Evolutionary conservation across 2,113 vertebrate species (phyloP), one percentile per base, ranked within the genome.

Genomic region (Oncorhynchus masou): DNA sequence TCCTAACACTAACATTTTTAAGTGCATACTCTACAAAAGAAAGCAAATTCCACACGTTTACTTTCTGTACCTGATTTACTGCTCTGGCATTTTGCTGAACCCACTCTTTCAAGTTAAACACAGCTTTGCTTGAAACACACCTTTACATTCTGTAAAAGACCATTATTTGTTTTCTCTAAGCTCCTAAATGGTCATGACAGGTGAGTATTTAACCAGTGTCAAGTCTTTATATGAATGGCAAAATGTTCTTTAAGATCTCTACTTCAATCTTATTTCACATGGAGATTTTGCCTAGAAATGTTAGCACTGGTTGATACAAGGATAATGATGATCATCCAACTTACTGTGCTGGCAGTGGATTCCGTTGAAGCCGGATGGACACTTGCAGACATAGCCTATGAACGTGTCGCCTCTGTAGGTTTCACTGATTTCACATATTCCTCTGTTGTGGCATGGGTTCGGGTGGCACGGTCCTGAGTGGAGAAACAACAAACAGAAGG

Each of bases 301-400:
- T n/a, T 6, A n/a, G 16, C 19, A 71, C 15, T 13, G 16, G 20
- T 57, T 20, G 12, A 19, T 34, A 19, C 29, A 66, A 65, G 8
- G 13, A 8, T 45, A 19, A 45, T 24, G 22, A 8, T 8, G 24
- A 19, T 2, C 31, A 34, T 70, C 57, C 1, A 66, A 95, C 97
- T 97, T 95, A 99, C 98, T 99, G 93, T 99, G 97, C 81, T 99
- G 98, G 89, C 98, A 99, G 92, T 99, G 98, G 86, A 98, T 92
- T 81, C 98, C 97, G 82, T 94, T 98, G 89, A 97, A 99, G 83
- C 97, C 98, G 27, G 84, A 86, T 16, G 93, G 94, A 90, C 98
- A 99, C 92, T 96, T 97, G 90, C 98, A 99, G 83, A 97, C 86
- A 3, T 99, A 99, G 81, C 96, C 98, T 70, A 98, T 96, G 91